These are phyloP conservation scores for Pagetopsis macropterus DNA, from an alignment of 2,797 vertebrate genomes.

Conservation along the genomic window DNA sequence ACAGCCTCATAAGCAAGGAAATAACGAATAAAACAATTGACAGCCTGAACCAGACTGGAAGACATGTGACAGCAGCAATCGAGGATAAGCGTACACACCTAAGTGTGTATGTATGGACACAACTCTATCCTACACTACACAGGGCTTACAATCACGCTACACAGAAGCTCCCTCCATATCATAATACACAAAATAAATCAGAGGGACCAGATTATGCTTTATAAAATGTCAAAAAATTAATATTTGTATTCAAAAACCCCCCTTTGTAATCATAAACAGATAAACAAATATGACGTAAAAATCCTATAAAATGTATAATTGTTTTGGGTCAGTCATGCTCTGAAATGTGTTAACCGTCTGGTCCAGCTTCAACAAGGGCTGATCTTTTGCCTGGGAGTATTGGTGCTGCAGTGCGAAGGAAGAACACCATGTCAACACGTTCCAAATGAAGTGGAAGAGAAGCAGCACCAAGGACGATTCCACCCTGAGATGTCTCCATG, in stretches of 20 bases:
- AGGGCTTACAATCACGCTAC: neutral
- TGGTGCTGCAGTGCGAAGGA: slow-evolving; percentile 21
- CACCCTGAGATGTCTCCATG: neutral
- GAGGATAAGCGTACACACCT: neutral
- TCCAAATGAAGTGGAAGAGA: neutral
- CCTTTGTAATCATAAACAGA: slow-evolving; percentile 20
- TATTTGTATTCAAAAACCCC: slow-evolving; percentile 5
- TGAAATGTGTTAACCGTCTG: slow-evolving; percentile 31
- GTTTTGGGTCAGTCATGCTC: slow-evolving; percentile 35
- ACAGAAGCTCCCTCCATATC: neutral
- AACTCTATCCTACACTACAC: neutral
- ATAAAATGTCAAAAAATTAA: neutral
- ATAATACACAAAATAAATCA: neutral
- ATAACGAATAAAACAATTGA: slow-evolving; percentile 22
- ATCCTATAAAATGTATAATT: slow-evolving; percentile 46
- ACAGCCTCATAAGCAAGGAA: slow-evolving; percentile 10
- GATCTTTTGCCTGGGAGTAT: slow-evolving; percentile 14
- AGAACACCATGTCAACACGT: neutral
- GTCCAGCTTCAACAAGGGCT: slow-evolving; percentile 25
- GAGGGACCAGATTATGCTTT: neutral
- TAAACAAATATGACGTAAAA: slow-evolving; percentile 28
- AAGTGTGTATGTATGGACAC: neutral
- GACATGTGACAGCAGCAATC: slow-evolving; percentile 51
- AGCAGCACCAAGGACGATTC: neutral
- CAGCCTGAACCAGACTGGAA: slow-evolving; percentile 35